Base-by-base conservation (phyloP, 2,113 vertebrate genomes). In the Clarias magur region DNA sequence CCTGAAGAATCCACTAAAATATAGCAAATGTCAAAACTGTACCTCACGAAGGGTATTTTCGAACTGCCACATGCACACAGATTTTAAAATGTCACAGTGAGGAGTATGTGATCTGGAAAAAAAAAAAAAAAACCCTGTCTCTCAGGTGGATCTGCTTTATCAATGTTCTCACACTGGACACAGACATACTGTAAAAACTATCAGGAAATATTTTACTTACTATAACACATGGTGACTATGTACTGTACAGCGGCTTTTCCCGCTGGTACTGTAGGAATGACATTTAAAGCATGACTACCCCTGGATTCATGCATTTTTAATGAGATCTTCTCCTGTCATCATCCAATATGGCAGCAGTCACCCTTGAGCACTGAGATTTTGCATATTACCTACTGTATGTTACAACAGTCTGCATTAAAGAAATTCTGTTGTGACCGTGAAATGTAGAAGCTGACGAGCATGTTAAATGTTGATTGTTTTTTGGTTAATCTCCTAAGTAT, bases 221-320 rank as follows among this genome's bases (percentile, higher is more conserved):
- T 67, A 67, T 17, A 80, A 67, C n/a, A 86, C 30, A 80, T 9
- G 57, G 76, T 7, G 42, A 59, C 15, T 38, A 70, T 48, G 15
- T 59, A 56, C 78, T 48, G 15, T 59, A 56, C 78, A 70, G 63
- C 59, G 63, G 42, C 62, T 68, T 75, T 78, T 83, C 78, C 65
- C 13, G n/a, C 84, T 54, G 59, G 59, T 48, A 48, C 48, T 48
- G 48, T 76, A 82, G 80, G 84, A 85, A 80, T 91, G 90, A 89
- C 90, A 91, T 89, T 91, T 91, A 86, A 86, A 89, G 86, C 88
- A 79, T 85, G 88, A 86, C 85, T 81, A 78, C 81, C 30, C 65
- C 68, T 76, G 81, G 86, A 80, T 86, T 83, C 82, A 89, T 91
- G 56, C 85, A 91, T 91, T 86, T 88, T 91, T 91, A 88, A 91